Percentiles rank a stretch among this genome's conserved stretches.
Evolutionary conservation across 2,888 invertebrate genomes (phyloP).

Genomic region (Marronus borbonicus): DNA sequence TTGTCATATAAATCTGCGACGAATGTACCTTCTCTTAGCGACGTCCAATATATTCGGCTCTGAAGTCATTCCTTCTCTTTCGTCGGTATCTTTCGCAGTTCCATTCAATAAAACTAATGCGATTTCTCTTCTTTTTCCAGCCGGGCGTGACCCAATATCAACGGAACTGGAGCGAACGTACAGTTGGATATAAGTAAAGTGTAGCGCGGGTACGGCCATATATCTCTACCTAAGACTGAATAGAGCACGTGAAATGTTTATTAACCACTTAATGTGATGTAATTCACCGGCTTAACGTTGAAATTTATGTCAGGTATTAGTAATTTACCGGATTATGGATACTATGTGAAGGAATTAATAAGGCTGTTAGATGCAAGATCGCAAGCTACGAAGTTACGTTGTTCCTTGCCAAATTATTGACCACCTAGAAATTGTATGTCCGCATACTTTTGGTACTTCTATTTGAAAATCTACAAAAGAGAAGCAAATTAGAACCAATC

Average conservation of each 20-base stretch:
- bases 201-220: not conserved
- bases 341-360: not conserved
- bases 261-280: slow-evolving; percentile 23
- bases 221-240: slow-evolving; percentile 13
- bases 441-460: no score
- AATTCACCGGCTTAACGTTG: slow-evolving; percentile 14
- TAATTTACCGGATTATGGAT: slow-evolving; percentile 21
- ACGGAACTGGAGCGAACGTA: slow-evolving; percentile 4
- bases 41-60: slow-evolving; percentile 11
- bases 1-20: slow-evolving; percentile 41
- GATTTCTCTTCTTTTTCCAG: slow-evolving; percentile 27
- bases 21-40: not conserved
- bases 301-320: slow-evolving; percentile 17
- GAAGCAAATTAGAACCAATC: no score
- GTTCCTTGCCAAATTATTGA: not conserved
- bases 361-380: not conserved
- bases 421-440: no score
- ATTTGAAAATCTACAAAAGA: no score
- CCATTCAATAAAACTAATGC: slow-evolving; percentile 32
- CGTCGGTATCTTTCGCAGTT: slow-evolving; percentile 9
- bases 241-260: slow-evolving; percentile 22
- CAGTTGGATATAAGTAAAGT: not conserved
- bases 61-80: slow-evolving; percentile 5
- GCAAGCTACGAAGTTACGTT: not conserved
- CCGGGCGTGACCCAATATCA: slow-evolving; percentile 16